Evolutionary conservation across 92 coral and sea anemone species (phyloP).

Genomic region (Porites lobata): DNA sequence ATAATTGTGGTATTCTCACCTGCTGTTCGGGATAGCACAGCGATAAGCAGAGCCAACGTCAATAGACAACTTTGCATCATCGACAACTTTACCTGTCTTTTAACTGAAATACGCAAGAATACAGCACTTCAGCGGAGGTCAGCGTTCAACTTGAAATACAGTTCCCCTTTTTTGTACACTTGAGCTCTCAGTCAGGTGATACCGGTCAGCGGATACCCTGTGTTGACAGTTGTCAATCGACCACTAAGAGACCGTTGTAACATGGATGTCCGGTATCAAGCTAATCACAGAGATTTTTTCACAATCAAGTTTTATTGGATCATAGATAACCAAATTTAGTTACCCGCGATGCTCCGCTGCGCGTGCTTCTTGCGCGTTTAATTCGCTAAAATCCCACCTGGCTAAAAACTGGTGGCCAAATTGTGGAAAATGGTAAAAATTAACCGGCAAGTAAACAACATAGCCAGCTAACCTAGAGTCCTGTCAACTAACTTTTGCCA

Average conservation of each 20-base stretch:
- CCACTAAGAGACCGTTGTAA: too few relatives aligned
- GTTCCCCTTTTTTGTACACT: too few relatives aligned
- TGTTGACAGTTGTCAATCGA: too few relatives aligned
- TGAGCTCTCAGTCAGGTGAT: too few relatives aligned
- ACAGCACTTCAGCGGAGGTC: background rate
- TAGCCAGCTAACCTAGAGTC: background rate
- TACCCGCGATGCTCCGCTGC: too few relatives aligned
- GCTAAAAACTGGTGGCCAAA: constrained; percentile 28
- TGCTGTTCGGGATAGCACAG: background rate
- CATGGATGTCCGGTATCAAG: too few relatives aligned
- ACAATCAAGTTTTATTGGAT: too few relatives aligned
- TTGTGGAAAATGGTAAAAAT: constrained; percentile 11
- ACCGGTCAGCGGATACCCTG: too few relatives aligned
- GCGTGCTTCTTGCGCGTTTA: too few relatives aligned
- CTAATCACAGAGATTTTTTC: too few relatives aligned
- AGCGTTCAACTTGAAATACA: background rate
- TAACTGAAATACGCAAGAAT: background rate
- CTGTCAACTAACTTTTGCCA: background rate
- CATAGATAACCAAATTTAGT: too few relatives aligned
- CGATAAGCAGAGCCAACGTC: constrained; percentile 22
- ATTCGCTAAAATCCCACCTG: constrained; percentile 17
- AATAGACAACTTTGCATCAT: constrained; percentile 13
- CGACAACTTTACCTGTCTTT: background rate
- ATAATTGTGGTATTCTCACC: background rate
- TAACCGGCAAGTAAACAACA: background rate